Conservation (phyloP, 2,797 vertebrate genomes). For the Phoebastria nigripes region DNA sequence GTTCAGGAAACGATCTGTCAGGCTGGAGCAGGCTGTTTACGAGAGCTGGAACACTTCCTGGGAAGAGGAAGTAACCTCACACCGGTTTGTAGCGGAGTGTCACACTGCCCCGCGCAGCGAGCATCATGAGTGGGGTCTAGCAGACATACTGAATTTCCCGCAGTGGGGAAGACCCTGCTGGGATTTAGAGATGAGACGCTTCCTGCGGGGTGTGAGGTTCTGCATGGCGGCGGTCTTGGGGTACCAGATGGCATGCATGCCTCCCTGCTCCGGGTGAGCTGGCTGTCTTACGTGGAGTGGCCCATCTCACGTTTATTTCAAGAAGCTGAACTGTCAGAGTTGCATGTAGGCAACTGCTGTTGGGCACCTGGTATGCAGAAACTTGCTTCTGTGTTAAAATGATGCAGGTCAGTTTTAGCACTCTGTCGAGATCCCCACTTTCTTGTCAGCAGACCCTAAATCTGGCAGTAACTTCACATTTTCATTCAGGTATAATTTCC, state of each 20-base stretch:
- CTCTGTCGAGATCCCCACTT: background rate
- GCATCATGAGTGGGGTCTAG: background rate
- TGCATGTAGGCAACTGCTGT: background rate
- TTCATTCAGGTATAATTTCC: background rate
- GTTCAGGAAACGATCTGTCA: conserved; percentile 75
- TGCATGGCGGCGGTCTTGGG: rapidly evolving
- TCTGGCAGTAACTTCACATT: background rate
- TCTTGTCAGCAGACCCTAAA: background rate
- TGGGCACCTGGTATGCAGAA: background rate
- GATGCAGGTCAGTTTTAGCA: background rate
- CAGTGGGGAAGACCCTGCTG: background rate
- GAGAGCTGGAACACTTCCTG: conserved; percentile 62
- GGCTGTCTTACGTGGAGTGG: background rate
- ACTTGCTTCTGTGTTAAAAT: background rate
- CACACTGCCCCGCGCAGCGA: rapidly evolving
- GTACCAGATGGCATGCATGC: rapidly evolving
- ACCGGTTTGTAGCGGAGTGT: rapidly evolving
- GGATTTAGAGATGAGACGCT: background rate
- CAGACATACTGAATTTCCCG: rapidly evolving
- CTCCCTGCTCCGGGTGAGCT: background rate
- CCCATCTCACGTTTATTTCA: rapidly evolving
- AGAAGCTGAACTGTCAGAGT: background rate
- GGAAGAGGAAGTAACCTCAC: conserved; percentile 69
- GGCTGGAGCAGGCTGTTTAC: conserved; percentile 48
- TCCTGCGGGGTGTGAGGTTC: background rate